Base-by-base conservation (phyloP, 64 coral and sea anemone species). In the Astreopora myriophthalma region DNA sequence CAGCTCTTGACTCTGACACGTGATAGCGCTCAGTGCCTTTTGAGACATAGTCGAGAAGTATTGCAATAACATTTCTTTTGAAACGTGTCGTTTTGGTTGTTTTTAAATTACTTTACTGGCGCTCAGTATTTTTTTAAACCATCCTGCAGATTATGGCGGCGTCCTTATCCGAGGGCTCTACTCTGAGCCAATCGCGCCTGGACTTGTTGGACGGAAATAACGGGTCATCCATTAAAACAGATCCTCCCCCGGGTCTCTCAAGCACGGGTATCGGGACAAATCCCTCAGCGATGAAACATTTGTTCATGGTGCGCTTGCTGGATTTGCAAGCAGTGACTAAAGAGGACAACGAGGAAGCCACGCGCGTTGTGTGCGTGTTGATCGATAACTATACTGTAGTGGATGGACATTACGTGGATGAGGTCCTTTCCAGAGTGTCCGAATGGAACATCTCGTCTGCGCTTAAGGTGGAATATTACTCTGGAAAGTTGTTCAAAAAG, bases 291-390 rank as follows among this genome's bases (percentile, higher is more conserved):
- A 10, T 0, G 10, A 86, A 64, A 12, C 96, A 98, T 48, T 87
- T 93, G 29, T 99, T 99, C 69, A 85, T 90, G 4, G 91, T 90
- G 5, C 79, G 97, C 51, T 85, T 99, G 49, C 51, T 96, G 12
- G 60, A 83, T 9, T 16, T 92, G 24, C 75, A 85, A 3, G 9
- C 40, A 4, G 92, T 94, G 9, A 39, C 90, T 19, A 83, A 62
- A 23, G 79, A 83, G 34, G 57, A 83, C 28, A 27, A 14, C 61
- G 61, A 49, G 0, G 37, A 39, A 0, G 91, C 67, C 27, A 90
- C 74, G 1, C 32, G 72, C 27, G 75, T 94, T 2, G 79, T 67
- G 23, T 95, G 94, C 65, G 94, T 99, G 3, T 37, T 99, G 13
- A 61, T 99, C 13, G 97, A 99, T 79, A 88, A 88, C n/a, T 58